Evolutionary conservation across 1,140 invertebrate genomes (phyloP), one percentile per base, ranked within the genome.

Genomic region (Leucophenga varia): DNA sequence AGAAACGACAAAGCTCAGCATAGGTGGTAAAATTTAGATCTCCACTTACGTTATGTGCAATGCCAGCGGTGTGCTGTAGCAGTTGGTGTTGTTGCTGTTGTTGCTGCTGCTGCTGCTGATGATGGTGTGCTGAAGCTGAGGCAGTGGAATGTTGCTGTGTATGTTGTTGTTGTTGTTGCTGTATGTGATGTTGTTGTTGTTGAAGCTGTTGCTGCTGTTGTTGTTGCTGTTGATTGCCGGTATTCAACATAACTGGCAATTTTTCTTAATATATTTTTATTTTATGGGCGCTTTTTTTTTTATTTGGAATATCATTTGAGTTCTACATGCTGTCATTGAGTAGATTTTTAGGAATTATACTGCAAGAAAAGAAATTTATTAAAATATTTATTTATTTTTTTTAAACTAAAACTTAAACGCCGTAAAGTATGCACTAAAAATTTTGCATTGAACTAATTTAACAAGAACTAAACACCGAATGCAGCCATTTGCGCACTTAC

Each of bases 1-100:
- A 86, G 42, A 86, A 78, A 57, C 84, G 79, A 61, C 84, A 86
- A 25, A 86, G 76, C 72, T 86, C 84, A 21, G 81, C 79, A 76
- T 81, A 81, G 61, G 78, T 79, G 43, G 77, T 79, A 68, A 85
- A 85, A 74, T 83, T 85, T 52, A 86, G 81, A 69, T 84, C 80
- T 56, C 82, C 80, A 63, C 80, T 83, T 16, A 35, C 51, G 10
- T 31, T n/a, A 14, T 50, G 21, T 12, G 37, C 19, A 13, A 6
- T 5, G 10, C 20, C 20, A 7, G 30, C 19, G 7, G 14, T 17
- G 7, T 17, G 10, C 17, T 19, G 21, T 12, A 22, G 31, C 2
- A 22, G 31, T 8, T 45, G 43, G 21, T 17, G 18, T 17, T 17
- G 37, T 39, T 39, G 37, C 19, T 39, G 37, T 31, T 47, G 49